Conservation (phyloP, 2,797 vertebrate species). For the Australoheros facetus region DNA sequence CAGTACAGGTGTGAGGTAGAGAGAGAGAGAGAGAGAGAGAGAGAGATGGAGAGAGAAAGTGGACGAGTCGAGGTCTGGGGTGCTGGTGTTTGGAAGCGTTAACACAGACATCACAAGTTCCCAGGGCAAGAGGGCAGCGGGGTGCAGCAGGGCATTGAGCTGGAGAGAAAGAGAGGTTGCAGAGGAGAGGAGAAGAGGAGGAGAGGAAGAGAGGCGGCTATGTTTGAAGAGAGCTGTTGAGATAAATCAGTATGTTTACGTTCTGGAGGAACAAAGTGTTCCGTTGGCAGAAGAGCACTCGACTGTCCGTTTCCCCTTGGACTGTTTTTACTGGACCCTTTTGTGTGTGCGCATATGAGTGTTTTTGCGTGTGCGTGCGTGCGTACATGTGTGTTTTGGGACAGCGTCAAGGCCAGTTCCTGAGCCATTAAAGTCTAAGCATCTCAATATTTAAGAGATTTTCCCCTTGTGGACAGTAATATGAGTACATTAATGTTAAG, state of each 20-base stretch:
- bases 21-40: not conserved
- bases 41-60: not conserved
- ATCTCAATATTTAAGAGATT: slow-evolving; percentile 44
- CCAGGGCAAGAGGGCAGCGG: slow-evolving; percentile 54
- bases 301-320: slow-evolving; percentile 68
- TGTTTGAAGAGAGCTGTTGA: slow-evolving; percentile 78
- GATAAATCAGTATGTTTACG: slow-evolving; percentile 84
- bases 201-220: slow-evolving; percentile 59
- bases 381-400: slow-evolving; percentile 18
- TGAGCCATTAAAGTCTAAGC: slow-evolving; percentile 43
- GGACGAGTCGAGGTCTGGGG: slow-evolving; percentile 30
- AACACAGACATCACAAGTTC: slow-evolving; percentile 73
- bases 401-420: slow-evolving; percentile 45
- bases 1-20: not conserved
- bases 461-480: slow-evolving; percentile 22
- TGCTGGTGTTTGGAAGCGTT: slow-evolving; percentile 52
- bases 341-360: slow-evolving; percentile 31
- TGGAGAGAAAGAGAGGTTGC: slow-evolving; percentile 61
- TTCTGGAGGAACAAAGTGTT: slow-evolving; percentile 82
- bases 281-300: slow-evolving; percentile 78
- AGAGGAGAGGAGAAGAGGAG: slow-evolving; percentile 54
- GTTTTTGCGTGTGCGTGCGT: slow-evolving; percentile 19
- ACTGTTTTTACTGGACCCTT: slow-evolving; percentile 62
- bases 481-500: slow-evolving; percentile 32
- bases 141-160: slow-evolving; percentile 60